Evolutionary conservation across 2,113 vertebrate genomes (phyloP), one percentile per base, ranked within the genome.

Genomic region (Aspiorhynchus laticeps): DNA sequence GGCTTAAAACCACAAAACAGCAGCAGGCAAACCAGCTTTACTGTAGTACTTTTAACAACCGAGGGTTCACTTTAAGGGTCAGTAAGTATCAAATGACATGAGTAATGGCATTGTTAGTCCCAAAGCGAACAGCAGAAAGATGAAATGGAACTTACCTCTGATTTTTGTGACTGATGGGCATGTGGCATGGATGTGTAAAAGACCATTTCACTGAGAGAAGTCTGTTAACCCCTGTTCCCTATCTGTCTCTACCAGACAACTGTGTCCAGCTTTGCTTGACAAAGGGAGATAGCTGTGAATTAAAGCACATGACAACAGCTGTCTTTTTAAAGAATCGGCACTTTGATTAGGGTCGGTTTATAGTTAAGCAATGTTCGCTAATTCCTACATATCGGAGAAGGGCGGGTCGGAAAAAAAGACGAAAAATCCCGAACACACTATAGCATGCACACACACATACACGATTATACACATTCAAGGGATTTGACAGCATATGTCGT

Each of bases 251-350:
- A 91, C 92, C 86, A 91, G 90, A 90, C 90, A 87, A 93, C 93
- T 93, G 93, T 92, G 91, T 87, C 26, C 74, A 89, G 89, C 93
- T 80, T 69, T 19, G 93, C 91, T 79, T 87, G 87, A 87, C 89
- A 86, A 90, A 90, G 91, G 87, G 90, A 93, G 93, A 95, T 92
- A 93, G 93, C 91, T 91, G 91, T 93, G 93, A 95, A 94, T 91
- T 92, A 89, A 91, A 90, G 93, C 94, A 93, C 93, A 94, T 95
- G 95, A 94, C 95, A 94, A 92, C 95, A 95, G 95, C 95, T 96
- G 95, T 94, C 93, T 93, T 94, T 93, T 95, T 93, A 93, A 95
- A 94, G 93, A 95, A 94, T 94, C 91, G 93, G 94, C 94, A 95
- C 95, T 95, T 96, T 95, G 95, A 95, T 95, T 94, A 94, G 92